These are phyloP conservation scores for rabbit (Oryctolagus cuniculus) DNA, from an alignment of 2,113 vertebrate species.

Conservation along the genomic window mOryCun1.1 NC_091434.1:172660001-172660500, in stretches of 20 bases:
- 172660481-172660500: not conserved
- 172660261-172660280: not conserved
- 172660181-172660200: not conserved
- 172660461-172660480: not conserved
- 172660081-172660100: not conserved
- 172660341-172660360: not conserved
- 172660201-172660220: not conserved
- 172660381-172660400: not conserved
- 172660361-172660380: not conserved
- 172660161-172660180: not conserved
- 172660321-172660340: not conserved
- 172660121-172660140: not conserved
- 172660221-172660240: not conserved
- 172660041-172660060: not conserved
- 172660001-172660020: not conserved
- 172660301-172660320: not conserved
- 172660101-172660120: not conserved
- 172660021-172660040: not conserved
- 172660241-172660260: not conserved
- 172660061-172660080: rapidly evolving
- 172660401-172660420: not conserved
- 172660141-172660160: not conserved
- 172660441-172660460: not conserved
- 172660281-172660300: not conserved
- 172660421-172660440: slow-evolving; percentile 3